Conservation (phyloP, 2,797 vertebrate genomes). For the Enteromius radiatus region DNA sequence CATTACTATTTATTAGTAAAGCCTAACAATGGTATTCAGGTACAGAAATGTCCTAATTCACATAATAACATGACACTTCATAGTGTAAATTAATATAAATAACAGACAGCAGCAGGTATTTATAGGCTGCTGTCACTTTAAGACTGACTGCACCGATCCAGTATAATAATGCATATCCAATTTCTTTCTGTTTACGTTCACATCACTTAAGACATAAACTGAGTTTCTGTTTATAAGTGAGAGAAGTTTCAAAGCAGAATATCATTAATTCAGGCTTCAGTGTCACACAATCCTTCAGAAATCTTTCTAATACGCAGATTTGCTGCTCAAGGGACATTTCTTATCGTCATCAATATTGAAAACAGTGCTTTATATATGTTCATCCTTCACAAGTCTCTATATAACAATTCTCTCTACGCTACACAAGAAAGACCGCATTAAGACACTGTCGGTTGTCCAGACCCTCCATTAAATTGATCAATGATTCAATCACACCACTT, state of each 20-base stretch:
- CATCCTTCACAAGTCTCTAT: neutral
- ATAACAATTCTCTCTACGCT: neutral
- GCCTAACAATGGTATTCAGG: neutral
- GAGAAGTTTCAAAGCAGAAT: neutral
- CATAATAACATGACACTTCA: too few relatives aligned
- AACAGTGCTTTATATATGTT: neutral
- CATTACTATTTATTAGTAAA: too few relatives aligned
- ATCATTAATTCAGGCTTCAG: neutral
- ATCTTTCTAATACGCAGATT: neutral
- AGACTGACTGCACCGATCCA: neutral
- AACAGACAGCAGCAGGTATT: too few relatives aligned
- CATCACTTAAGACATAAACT: too few relatives aligned
- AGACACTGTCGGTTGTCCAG: conserved; percentile 7
- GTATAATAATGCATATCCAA: neutral
- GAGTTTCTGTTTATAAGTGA: too few relatives aligned
- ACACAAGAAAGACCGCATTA: neutral
- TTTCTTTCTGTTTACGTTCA: neutral
- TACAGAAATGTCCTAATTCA: neutral
- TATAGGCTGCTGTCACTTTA: too few relatives aligned
- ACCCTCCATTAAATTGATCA: conserved; percentile 46
- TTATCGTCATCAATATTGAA: neutral
- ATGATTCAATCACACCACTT: conserved; percentile 41
- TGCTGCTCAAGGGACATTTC: neutral
- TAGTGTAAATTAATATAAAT: too few relatives aligned
- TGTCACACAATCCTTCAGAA: neutral